These are phyloP conservation scores for Pantelozetes paolii DNA, from an alignment of 2,888 invertebrate genomes.

Conservation along the genomic window DNA sequence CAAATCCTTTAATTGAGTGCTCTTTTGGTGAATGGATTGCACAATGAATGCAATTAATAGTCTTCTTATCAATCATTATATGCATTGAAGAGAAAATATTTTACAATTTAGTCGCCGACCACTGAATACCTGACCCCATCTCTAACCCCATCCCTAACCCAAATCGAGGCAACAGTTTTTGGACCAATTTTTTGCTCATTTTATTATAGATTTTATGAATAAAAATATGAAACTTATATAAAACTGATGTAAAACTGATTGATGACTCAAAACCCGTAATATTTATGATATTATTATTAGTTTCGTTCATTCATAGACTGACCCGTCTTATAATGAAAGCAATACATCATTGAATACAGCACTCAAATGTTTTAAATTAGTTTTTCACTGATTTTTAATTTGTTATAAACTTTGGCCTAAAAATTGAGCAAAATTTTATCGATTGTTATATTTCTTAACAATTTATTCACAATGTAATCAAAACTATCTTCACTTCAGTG, in stretches of 20 bases:
- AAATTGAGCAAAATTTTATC: no score
- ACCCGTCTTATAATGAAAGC: neutral
- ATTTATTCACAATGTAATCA: no score
- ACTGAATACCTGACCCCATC: constrained; percentile 25
- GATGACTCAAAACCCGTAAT: constrained; percentile 20
- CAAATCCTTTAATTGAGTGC: neutral
- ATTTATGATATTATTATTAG: constrained; percentile 16
- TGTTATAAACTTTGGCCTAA: no score
- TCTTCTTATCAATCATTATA: constrained; percentile 1
- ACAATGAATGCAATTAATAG: constrained; percentile 16
- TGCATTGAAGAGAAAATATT: neutral
- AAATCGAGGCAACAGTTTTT: constrained; percentile 16
- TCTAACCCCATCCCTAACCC: constrained; percentile 25
- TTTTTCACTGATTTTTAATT: no score
- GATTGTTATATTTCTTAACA: no score
- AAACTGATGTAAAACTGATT: constrained; percentile 24
- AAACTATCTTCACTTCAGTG: no score
- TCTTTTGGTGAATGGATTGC: neutral
- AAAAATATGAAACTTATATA: no score
- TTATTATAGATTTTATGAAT: neutral
- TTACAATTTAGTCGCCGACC: no score
- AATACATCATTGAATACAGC: neutral
- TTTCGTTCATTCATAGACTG: neutral
- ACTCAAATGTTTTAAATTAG: no score
- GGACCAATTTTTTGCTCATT: constrained; percentile 8